These are phyloP conservation scores for Lepidurus arcticus DNA, from an alignment of 1,140 invertebrate species.

Conservation along the genomic window DNA sequence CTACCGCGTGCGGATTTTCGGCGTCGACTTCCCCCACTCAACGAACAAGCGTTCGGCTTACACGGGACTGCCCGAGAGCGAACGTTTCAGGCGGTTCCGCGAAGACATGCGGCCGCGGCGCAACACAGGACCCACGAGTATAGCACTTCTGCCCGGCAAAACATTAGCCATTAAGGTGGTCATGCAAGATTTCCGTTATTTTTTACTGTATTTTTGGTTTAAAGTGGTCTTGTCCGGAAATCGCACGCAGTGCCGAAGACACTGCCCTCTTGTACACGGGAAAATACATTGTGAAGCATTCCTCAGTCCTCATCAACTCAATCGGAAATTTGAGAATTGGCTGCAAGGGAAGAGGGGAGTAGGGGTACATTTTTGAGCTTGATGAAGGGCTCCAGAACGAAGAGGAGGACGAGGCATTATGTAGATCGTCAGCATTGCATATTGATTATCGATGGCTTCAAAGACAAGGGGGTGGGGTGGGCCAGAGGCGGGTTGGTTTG, in stretches of 20 bases:
- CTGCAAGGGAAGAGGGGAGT: neutral
- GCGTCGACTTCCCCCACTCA: neutral
- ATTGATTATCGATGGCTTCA: conserved; percentile 33
- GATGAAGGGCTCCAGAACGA: neutral
- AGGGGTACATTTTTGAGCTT: neutral
- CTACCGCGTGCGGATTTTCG: neutral
- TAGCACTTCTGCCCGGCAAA: neutral
- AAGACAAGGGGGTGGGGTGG: neutral
- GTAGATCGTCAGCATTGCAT: conserved; percentile 33
- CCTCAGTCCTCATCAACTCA: too few species aligned
- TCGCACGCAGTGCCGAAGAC: too few species aligned
- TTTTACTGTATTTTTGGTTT: too few species aligned
- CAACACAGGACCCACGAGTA: neutral
- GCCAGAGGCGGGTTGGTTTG: neutral
- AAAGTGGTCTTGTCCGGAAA: too few species aligned
- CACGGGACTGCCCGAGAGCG: neutral
- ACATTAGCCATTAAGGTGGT: neutral
- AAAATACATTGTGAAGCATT: too few species aligned
- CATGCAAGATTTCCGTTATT: too few species aligned
- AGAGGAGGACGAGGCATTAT: neutral
- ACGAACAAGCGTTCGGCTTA: neutral
- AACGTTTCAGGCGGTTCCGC: neutral
- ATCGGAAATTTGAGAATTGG: too few species aligned
- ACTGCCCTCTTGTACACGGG: too few species aligned
- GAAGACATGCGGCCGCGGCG: neutral